Evolutionary conservation across 1,140 invertebrate genomes (phyloP).

Genomic region (Caligus rogercresseyi): DNA sequence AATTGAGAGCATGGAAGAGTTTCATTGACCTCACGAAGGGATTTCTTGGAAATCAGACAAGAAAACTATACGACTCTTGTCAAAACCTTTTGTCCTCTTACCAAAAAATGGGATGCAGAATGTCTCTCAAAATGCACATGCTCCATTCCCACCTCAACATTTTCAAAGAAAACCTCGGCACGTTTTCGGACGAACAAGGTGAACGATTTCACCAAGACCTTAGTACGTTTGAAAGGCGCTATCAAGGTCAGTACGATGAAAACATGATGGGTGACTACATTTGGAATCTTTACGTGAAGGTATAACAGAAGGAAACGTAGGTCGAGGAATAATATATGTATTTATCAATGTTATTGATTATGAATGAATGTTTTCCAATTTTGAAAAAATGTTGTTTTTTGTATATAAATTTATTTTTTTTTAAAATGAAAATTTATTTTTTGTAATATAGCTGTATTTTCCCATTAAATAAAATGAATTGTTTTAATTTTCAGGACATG

Average conservation of each 20-base stretch:
- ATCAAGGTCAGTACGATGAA: slow-evolving; percentile 21
- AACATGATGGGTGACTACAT: slow-evolving; percentile 23
- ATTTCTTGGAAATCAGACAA: slow-evolving; percentile 19
- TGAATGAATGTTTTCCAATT: no score
- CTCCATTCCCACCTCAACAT: slow-evolving; percentile 22
- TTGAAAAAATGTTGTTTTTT: no score
- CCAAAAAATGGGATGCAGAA: slow-evolving; percentile 20
- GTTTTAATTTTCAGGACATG: no score
- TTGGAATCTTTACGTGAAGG: no score
- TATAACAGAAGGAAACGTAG: no score
- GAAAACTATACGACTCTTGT: slow-evolving; percentile 12
- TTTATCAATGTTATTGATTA: no score
- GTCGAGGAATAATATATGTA: no score
- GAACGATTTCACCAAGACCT: slow-evolving; percentile 23
- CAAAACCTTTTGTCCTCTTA: slow-evolving; percentile 16
- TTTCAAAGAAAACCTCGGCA: slow-evolving; percentile 23
- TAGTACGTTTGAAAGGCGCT: slow-evolving; percentile 19
- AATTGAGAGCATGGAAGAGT: slow-evolving; percentile 18
- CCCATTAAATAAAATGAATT: no score
- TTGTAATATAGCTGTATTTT: no score
- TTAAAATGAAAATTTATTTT: no score
- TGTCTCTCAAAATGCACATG: slow-evolving; percentile 23
- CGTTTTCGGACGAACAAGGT: slow-evolving; percentile 21
- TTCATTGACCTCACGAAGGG: slow-evolving; percentile 16
- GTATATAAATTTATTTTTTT: no score